Evolutionary conservation across 1,140 invertebrate genomes (phyloP).

Genomic region (Drepana arcuata): DNA sequence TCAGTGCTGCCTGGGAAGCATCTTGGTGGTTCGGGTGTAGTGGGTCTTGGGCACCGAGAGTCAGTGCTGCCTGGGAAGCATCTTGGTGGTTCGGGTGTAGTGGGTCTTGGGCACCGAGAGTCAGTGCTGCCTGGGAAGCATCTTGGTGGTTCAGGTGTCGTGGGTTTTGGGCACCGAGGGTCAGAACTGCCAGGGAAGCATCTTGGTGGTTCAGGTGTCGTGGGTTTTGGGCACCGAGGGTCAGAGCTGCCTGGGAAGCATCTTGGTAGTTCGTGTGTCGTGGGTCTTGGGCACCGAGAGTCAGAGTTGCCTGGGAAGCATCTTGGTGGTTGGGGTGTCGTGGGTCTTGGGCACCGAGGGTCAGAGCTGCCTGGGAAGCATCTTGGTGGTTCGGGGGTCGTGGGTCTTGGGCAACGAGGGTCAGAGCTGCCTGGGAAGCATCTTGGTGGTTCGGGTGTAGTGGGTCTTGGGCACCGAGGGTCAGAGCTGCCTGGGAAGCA

Average conservation of each 20-base stretch:
- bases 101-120: constrained; percentile 2
- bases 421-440: neutral
- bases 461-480: too few relatives aligned
- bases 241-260: constrained; percentile 4
- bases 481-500: too few relatives aligned
- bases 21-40: constrained; percentile 13
- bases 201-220: constrained; percentile 1
- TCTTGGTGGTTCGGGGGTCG: neutral
- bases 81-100: neutral
- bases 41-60: constrained; percentile 49
- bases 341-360: constrained; percentile 19
- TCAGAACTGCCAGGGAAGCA: constrained; percentile 3
- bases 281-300: neutral
- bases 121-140: constrained; percentile 2
- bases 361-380: neutral
- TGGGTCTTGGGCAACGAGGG: constrained; percentile 1
- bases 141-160: neutral
- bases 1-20: constrained; percentile 30
- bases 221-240: constrained; percentile 3
- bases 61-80: constrained; percentile 63
- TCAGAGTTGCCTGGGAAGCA: constrained; percentile 20
- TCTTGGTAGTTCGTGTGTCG: constrained; percentile 2
- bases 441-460: constrained; percentile 1
- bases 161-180: neutral
- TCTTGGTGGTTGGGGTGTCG: constrained; percentile 46